phyloP scores from a whole-genome alignment of 2,113 vertebrate genomes.

The Callionymus lyra region DNA sequence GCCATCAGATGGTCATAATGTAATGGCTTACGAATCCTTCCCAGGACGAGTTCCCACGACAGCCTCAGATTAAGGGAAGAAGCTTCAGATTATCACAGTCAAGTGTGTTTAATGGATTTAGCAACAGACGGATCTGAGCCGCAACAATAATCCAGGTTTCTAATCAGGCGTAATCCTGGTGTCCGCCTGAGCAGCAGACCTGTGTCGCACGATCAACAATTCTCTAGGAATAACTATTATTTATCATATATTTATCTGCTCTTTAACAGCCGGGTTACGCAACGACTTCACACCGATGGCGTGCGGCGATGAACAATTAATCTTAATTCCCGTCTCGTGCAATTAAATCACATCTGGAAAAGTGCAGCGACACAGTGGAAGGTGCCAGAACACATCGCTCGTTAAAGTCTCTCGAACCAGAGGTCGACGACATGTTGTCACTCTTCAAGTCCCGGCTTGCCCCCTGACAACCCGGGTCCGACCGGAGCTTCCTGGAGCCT shows the following conservation, averaged over 20 bases:
- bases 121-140: slow-evolving; percentile 16
- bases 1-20: too few species aligned
- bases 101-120: slow-evolving; percentile 19
- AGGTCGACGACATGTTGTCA: slow-evolving; percentile 58
- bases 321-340: too few species aligned
- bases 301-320: too few species aligned
- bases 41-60: too few species aligned
- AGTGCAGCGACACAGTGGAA: too few species aligned
- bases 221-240: too few species aligned
- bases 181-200: background rate
- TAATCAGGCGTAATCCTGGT: slow-evolving; percentile 10
- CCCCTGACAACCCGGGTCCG: slow-evolving; percentile 52
- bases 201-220: too few species aligned
- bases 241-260: background rate
- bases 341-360: too few species aligned
- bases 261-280: background rate
- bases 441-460: slow-evolving; percentile 59
- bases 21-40: too few species aligned
- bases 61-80: too few species aligned
- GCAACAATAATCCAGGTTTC: slow-evolving; percentile 13
- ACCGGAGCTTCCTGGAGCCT: slow-evolving; percentile 45
- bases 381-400: too few species aligned
- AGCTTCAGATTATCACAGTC: too few species aligned
- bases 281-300: background rate
- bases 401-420: background rate